Conservation (phyloP, 2,113 vertebrate genomes). For the Malurus elegans region DNA sequence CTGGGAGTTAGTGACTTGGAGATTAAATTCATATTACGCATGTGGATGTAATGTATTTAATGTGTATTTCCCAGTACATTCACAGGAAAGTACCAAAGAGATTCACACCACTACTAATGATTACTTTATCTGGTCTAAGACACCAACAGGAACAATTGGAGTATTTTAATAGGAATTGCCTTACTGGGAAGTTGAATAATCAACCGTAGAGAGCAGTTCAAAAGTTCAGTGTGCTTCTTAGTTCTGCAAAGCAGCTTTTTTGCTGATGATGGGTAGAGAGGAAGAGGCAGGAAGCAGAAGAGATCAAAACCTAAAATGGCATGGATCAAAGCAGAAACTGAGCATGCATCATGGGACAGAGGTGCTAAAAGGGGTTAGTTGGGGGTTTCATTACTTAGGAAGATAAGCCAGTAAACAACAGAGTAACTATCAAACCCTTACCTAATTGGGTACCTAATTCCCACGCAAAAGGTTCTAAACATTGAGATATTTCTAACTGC, state of each 20-base stretch:
- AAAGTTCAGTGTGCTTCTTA: background rate
- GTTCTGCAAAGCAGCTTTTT: background rate
- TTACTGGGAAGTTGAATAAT: background rate
- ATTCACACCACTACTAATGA: background rate
- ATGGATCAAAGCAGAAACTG: background rate
- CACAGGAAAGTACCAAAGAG: background rate
- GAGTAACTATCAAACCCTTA: background rate
- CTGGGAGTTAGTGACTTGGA: constrained; percentile 5
- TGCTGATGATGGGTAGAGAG: background rate
- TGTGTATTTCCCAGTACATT: background rate
- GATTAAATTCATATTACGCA: background rate
- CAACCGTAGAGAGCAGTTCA: background rate
- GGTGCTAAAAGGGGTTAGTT: background rate
- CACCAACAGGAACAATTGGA: background rate
- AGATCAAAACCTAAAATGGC: background rate
- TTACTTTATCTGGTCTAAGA: background rate
- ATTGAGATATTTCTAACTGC: background rate
- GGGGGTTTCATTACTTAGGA: background rate
- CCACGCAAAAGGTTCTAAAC: background rate
- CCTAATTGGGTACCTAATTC: background rate
- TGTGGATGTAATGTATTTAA: background rate
- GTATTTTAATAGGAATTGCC: background rate
- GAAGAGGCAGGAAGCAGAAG: background rate
- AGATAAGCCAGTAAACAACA: background rate
- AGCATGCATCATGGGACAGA: background rate